Conservation (phyloP, 2,888 invertebrate species). For the Odontothrips loti region DNA sequence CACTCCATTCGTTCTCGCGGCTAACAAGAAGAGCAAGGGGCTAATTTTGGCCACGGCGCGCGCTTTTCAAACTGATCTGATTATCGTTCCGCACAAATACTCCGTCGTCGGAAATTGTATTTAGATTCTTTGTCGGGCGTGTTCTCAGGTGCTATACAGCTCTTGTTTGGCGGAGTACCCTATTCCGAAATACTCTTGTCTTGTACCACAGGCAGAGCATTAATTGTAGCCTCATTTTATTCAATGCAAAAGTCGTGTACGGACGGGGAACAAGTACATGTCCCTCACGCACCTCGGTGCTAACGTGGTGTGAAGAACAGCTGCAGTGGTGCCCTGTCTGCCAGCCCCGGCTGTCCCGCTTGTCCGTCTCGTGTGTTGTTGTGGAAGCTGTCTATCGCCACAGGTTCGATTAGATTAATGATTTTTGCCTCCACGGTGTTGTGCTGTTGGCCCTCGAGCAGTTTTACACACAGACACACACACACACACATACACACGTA, state of each 20-base stretch:
- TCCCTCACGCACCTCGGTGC: not conserved
- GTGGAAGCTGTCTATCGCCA: slow-evolving; percentile 17
- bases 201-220: no score
- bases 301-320: slow-evolving; percentile 24
- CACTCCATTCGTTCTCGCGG: slow-evolving; percentile 1
- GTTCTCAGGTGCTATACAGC: no score
- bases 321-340: not conserved
- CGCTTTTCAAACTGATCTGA: no score
- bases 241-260: no score
- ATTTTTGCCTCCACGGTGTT: slow-evolving; percentile 7
- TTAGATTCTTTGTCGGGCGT: no score
- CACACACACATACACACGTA: not conserved
- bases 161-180: no score
- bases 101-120: no score
- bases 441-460: slow-evolving; percentile 9
- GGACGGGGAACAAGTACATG: no score
- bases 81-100: no score
- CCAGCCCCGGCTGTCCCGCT: not conserved
- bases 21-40: slow-evolving; percentile 11
- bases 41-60: no score
- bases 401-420: slow-evolving; percentile 17
- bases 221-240: no score
- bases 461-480: not conserved
- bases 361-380: not conserved
- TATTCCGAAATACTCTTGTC: no score